Conservation (phyloP, 2,888 invertebrate species). For the Malachius bipustulatus region DNA sequence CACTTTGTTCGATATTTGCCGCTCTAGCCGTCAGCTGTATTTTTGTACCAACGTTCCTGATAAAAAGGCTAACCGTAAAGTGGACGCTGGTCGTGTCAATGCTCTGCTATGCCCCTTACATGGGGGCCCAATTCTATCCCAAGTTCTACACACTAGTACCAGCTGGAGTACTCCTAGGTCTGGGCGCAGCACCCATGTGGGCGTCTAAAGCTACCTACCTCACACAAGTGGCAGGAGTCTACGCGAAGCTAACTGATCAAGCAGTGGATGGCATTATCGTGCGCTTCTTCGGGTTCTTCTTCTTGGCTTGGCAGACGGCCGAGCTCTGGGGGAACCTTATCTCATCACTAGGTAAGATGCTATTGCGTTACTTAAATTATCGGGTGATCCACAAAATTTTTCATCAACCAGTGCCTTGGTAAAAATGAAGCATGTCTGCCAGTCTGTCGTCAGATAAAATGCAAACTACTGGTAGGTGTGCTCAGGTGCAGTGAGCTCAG, state of each 20-base stretch:
- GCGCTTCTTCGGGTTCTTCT: slow-evolving; percentile 97
- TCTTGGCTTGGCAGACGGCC: slow-evolving; percentile 93
- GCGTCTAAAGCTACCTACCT: slow-evolving; percentile 96
- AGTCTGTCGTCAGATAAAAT: too few relatives aligned
- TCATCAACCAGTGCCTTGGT: too few relatives aligned
- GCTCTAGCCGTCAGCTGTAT: slow-evolving; percentile 90
- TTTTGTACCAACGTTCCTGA: slow-evolving; percentile 87
- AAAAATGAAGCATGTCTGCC: too few relatives aligned
- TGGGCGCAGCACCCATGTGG: slow-evolving; percentile 97
- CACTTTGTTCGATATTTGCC: slow-evolving; percentile 82
- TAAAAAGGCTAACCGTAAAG: slow-evolving; percentile 88
- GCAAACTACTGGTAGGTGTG: too few relatives aligned
- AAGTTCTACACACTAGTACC: slow-evolving; percentile 87
- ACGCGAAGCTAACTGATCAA: slow-evolving; percentile 78
- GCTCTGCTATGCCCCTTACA: slow-evolving; percentile 89
- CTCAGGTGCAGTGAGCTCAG: too few relatives aligned
- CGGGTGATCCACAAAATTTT: too few relatives aligned
- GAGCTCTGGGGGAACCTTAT: slow-evolving; percentile 94
- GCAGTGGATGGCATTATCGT: slow-evolving; percentile 87
- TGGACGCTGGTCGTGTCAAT: slow-evolving; percentile 90
- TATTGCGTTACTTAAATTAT: too few relatives aligned
- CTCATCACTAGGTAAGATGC: slow-evolving; percentile 71
- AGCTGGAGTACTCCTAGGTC: slow-evolving; percentile 84
- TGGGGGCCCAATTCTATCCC: slow-evolving; percentile 88
- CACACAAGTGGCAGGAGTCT: slow-evolving; percentile 85